Conservation (phyloP, 1,140 invertebrate genomes). For the Helicoverpa zea region DNA sequence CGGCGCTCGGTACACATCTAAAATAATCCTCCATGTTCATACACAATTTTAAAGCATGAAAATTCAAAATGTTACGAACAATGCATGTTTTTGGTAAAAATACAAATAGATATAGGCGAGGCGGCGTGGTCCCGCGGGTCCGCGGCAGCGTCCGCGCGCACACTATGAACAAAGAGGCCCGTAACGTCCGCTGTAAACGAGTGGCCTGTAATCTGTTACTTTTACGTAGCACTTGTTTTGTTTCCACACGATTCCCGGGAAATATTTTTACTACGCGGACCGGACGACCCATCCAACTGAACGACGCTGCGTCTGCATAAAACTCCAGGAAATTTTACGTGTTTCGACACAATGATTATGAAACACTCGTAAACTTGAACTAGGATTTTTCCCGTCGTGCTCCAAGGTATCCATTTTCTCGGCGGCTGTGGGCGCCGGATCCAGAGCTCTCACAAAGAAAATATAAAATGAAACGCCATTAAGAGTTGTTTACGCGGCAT, state of each 20-base stretch:
- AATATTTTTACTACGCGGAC: conserved; percentile 70
- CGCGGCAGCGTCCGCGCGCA: background rate
- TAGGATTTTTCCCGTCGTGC: conserved; percentile 57
- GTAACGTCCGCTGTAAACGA: conserved; percentile 65
- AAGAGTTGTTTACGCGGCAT: conserved; percentile 67
- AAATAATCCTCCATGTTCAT: conserved; percentile 23
- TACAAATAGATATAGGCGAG: conserved; percentile 32
- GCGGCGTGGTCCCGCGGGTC: conserved; percentile 19
- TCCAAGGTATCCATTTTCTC: conserved; percentile 46
- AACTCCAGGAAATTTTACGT: conserved; percentile 68
- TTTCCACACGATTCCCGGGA: conserved; percentile 64
- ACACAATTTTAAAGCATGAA: conserved; percentile 26
- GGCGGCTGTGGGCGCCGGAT: conserved; percentile 27
- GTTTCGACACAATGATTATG: conserved; percentile 71
- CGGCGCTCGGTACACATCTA: background rate
- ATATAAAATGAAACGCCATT: conserved; percentile 60
- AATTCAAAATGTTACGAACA: conserved; percentile 23
- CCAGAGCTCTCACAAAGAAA: conserved; percentile 46
- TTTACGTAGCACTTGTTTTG: conserved; percentile 69
- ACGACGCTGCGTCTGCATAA: conserved; percentile 69
- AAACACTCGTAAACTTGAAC: conserved; percentile 67
- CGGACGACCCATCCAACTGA: conserved; percentile 64
- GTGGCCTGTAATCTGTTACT: conserved; percentile 65
- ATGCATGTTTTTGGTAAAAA: conserved; percentile 23
- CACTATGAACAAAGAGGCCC: conserved; percentile 51